Conservation (phyloP, 2,797 vertebrate species). For the Argentina silus region DNA sequence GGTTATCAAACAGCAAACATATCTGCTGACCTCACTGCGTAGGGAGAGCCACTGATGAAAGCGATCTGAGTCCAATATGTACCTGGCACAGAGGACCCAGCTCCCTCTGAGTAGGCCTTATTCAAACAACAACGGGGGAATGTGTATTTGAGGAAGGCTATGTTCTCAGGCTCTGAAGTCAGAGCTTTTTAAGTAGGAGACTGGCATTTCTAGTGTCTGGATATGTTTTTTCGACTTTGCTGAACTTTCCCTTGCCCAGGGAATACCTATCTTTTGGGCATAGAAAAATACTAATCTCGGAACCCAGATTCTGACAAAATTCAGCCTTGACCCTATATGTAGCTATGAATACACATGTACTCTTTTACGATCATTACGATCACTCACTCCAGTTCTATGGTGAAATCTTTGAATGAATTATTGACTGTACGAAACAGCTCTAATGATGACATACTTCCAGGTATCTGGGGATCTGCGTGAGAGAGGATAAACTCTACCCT, state of each 20-base stretch:
- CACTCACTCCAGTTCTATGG: too few species aligned
- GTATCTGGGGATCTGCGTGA: constrained; percentile 81
- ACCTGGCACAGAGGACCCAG: constrained; percentile 21
- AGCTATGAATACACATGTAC: too few species aligned
- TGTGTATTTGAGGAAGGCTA: constrained; percentile 22
- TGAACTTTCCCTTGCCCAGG: too few species aligned
- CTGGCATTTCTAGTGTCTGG: neutral
- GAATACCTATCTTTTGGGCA: too few species aligned
- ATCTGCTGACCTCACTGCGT: constrained; percentile 25
- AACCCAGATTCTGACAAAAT: too few species aligned
- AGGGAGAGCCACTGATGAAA: constrained; percentile 20
- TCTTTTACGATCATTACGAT: too few species aligned
- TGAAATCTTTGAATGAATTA: neutral
- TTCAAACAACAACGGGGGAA: constrained; percentile 9
- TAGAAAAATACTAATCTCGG: too few species aligned
- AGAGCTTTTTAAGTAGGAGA: neutral
- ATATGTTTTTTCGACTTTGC: too few species aligned
- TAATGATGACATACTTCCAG: constrained; percentile 39
- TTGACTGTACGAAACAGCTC: neutral
- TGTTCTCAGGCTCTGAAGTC: constrained; percentile 10
- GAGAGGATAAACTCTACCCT: constrained; percentile 79
- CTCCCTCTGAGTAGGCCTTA: constrained; percentile 16
- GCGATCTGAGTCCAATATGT: constrained; percentile 13
- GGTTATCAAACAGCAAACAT: constrained; percentile 48
- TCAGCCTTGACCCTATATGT: too few species aligned